Percentiles rank a stretch among this genome's conserved stretches.
Evolutionary conservation across 2,113 vertebrate genomes (phyloP).

Genomic region (Pseudopipra pipra): DNA sequence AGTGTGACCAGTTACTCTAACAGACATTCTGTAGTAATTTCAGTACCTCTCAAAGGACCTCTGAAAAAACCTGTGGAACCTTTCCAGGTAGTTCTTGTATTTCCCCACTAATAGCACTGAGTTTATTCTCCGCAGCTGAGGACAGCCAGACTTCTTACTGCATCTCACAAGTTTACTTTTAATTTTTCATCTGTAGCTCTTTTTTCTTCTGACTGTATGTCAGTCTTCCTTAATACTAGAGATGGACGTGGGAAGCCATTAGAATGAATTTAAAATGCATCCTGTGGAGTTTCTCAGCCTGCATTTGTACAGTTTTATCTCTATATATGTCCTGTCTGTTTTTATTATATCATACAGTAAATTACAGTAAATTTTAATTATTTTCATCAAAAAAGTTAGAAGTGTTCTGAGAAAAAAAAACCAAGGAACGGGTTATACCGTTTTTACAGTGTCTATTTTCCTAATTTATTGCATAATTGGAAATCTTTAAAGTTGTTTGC

Average conservation of each 20-base stretch:
- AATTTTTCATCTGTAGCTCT: not conserved
- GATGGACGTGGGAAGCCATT: not conserved
- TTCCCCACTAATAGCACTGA: not conserved
- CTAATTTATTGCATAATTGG: not conserved
- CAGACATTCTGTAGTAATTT: not conserved
- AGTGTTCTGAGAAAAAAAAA: not conserved
- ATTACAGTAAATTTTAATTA: not conserved
- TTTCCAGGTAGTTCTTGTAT: not conserved
- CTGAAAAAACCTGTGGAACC: not conserved
- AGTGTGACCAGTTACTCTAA: not conserved
- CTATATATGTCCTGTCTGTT: not conserved
- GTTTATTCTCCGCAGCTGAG: not conserved
- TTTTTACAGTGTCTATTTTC: not conserved
- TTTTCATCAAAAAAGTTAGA: not conserved
- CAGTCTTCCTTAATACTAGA: not conserved
- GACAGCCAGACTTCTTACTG: not conserved
- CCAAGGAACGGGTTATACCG: not conserved
- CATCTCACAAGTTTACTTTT: not conserved
- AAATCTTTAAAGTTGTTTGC: not conserved
- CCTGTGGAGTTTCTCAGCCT: not conserved
- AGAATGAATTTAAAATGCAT: not conserved
- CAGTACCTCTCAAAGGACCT: not conserved
- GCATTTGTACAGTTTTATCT: not conserved
- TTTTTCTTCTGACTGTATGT: not conserved
- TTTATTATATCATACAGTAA: not conserved